Evolutionary conservation across 2,797 vertebrate genomes (phyloP), one percentile per base, ranked within the genome.

Genomic region (Leptoclinus maculatus): DNA sequence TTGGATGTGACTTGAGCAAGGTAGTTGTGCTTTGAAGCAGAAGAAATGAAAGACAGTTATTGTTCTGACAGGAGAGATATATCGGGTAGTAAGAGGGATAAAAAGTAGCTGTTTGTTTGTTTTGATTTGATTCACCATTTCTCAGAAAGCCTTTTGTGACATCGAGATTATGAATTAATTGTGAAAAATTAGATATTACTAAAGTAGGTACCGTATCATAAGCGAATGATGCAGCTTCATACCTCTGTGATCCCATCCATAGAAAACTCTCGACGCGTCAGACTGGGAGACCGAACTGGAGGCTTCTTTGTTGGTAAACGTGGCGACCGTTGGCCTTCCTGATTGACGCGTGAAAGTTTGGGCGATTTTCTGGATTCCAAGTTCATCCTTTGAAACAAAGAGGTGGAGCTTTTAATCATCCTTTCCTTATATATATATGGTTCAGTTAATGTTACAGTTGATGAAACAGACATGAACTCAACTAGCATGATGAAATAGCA

Each of bases 1-100:
- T 99, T 99, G 82, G 98, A 99, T n/a, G 98, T 99, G 90, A 99
- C 98, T 95, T 99, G 98, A 96, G 98, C 98, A 84, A 99, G 97
- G 89, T 99, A 99, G 95, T 96, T 99, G 96, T 99, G 98, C 98
- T 99, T 93, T 74, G 88, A 94, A 77, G 77, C 16, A 87, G 54
- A 83, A 32, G 27, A 69, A 29, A 75, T 27, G 5, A 32, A 78
- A 57, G 9, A 67, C 0, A 23, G 8, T 36, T 23, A 25, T 32
- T 11, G 25, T 3, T 29, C 9, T 27, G 13, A 23, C 1, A 38
- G 19, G 4, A 39, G n/a, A 36, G 11, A 49, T 59, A 41, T 41
- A 41, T 23, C 2, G 58, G 47, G 4, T 45, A 17, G 29, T 32
- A 29, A 45, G 9, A 51, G 32, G 32, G 2, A 56, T 7, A 3